Evolutionary conservation across 2,113 vertebrate genomes (phyloP).

Genomic region (rabbit (Oryctolagus cuniculus)): mOryCun1.1 NC_091447.1:13825001-13825500

Average conservation of each 20-base stretch:
- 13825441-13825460: background rate
- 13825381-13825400: background rate
- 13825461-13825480: background rate
- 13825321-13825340: conserved; percentile 81
- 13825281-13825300: conserved; percentile 88
- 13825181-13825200: background rate
- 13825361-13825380: no score
- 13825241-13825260: conserved; percentile 87
- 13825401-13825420: background rate
- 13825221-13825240: conserved; percentile 91
- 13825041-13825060: background rate
- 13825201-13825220: conserved; percentile 71
- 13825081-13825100: background rate
- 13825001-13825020: background rate
- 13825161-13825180: background rate
- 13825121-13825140: background rate
- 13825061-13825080: no score
- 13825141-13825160: background rate
- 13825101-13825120: background rate
- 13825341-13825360: background rate
- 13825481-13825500: background rate
- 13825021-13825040: background rate
- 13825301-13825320: conserved; percentile 89
- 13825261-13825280: conserved; percentile 90
- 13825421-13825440: background rate